Evolutionary conservation across 1,140 invertebrate species (phyloP), one percentile per base, ranked within the genome.

Genomic region (Diplogasteroides magnus): DNA sequence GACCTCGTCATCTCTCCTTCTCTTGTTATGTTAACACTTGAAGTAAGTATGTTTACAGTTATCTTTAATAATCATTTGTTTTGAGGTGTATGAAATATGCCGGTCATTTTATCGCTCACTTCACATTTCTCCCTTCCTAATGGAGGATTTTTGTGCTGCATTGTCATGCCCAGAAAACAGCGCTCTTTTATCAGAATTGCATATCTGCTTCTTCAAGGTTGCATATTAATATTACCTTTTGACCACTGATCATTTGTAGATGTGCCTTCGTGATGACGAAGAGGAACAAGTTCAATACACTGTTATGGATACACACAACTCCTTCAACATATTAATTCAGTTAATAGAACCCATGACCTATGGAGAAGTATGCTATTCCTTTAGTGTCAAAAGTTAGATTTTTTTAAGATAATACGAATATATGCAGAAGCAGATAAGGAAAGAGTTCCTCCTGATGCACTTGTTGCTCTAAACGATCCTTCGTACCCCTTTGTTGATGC

Each of bases 101-200:
- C 59, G 73, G 26, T 66, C 64, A 23, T 71, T 67, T 58, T 75
- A 61, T 26, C 19, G 69, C 14, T 64, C 70, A 2, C 69, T 74
- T 11, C 27, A 61, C 14, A 62, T 74, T 25, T 64, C 73, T 28
- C 73, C 73, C 1, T 74, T 74, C 61, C 67, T 32, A n/a, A 64
- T 74, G n/a, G 73, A 74, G 15, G 73, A 74, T 37, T 74, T 74
- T 31, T 71, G 69, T 56, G 64, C 69, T 2, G 73, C 70, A 2
- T 23, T 74, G 32, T 31, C 64, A n/a, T 73, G 69, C 1, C 32
- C 26, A 2, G 72, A 74, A 25, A 71, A 74, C 31, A 67, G 64
- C 6, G 56, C 65, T 56, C 56, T 74, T 48, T 48, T 74, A 23
- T 31, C 69, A 6, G 73, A 74, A 68, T 28, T 73, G n/a, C 73